phyloP scores from a whole-genome alignment of 2,113 vertebrate genomes.

The Embiotoca jacksoni region DNA sequence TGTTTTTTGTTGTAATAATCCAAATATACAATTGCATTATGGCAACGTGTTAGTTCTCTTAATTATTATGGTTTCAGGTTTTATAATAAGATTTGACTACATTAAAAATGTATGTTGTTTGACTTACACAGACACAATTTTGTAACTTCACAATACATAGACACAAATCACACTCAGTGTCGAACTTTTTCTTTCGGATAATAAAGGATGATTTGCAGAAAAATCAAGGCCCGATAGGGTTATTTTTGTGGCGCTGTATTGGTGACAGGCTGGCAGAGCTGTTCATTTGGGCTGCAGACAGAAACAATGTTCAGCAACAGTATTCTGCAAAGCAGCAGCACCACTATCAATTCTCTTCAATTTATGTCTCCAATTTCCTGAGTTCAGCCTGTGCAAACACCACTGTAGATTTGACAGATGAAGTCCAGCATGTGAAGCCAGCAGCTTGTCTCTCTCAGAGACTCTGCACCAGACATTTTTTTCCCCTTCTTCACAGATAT shows the following conservation, averaged over 20 bases:
- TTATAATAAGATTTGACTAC: neutral
- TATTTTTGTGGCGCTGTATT: constrained; percentile 35
- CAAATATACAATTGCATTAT: neutral
- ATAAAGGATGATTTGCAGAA: constrained; percentile 12
- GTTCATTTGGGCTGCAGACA: constrained; percentile 72
- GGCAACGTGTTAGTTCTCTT: neutral
- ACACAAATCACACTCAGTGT: constrained; percentile 33
- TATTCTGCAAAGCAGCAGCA: constrained; percentile 63
- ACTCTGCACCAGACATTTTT: constrained; percentile 50
- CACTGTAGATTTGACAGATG: constrained; percentile 67
- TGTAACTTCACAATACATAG: constrained; percentile 21
- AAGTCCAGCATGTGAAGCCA: constrained; percentile 65
- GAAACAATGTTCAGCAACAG: constrained; percentile 64
- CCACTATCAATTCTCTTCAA: constrained; percentile 74
- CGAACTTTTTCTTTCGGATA: neutral
- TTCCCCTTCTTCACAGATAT: constrained; percentile 40
- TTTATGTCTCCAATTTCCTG: constrained; percentile 72
- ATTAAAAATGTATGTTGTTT: neutral
- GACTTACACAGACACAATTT: neutral
- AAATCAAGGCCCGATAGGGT: constrained; percentile 28
- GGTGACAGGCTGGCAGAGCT: constrained; percentile 53
- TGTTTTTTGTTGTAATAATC: neutral
- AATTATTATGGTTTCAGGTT: neutral
- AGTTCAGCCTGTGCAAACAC: constrained; percentile 62
- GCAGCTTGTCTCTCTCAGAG: constrained; percentile 62